Base-by-base conservation (phyloP, 2,797 vertebrate genomes). In the Micrastur ruficollis region DNA sequence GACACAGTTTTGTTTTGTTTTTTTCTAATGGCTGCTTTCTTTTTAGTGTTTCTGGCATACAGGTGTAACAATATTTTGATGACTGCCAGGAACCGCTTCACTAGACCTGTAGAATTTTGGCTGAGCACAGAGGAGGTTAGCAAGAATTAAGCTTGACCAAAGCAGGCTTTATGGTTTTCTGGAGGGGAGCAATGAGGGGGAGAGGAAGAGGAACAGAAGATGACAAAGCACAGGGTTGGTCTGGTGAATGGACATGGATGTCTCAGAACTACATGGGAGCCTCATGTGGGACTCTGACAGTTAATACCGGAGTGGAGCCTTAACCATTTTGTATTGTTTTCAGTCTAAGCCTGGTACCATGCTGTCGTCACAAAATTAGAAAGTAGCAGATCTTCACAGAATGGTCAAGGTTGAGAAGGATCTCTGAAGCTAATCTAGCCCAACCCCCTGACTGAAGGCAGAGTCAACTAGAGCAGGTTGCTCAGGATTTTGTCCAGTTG, bases 101-200 rank as follows among this genome's bases (percentile, higher is more conserved):
- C n/a, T 81, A 55, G 34, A 65, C 5, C 19, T 32, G 17, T 47
- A 10, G 62, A 32, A 42, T 55, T 58, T 36, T 62, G 47, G 27
- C 31, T 34, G 27, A 79, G 58, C 44, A 15, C 22, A 53, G 49
- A 47, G 59, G 29, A 49, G 38, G 14, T 70, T 44, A 66, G 42
- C 15, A 83, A 59, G n/a, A 66, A 73, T 67, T 72, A 50, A 40
- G 47, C 46, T 86, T 83, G 56, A 68, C 53, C 15, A 58, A 81
- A 72, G 42, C 29, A 59, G 42, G 6, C 25, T 81, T 65, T 34
- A 36, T 49, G 38, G 32, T 82, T 29, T 70, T 80, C 36, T 68
- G 50, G 14, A 53, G 31, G 26, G 26, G 13, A 49, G 6, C 1
- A 0, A 12, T 61, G 46, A 1, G 0, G 8, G 11, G 12, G 34